Evolutionary conservation across 2,113 vertebrate genomes (phyloP), one percentile per base, ranked within the genome.

Genomic region (Apodemus sylvaticus): DNA sequence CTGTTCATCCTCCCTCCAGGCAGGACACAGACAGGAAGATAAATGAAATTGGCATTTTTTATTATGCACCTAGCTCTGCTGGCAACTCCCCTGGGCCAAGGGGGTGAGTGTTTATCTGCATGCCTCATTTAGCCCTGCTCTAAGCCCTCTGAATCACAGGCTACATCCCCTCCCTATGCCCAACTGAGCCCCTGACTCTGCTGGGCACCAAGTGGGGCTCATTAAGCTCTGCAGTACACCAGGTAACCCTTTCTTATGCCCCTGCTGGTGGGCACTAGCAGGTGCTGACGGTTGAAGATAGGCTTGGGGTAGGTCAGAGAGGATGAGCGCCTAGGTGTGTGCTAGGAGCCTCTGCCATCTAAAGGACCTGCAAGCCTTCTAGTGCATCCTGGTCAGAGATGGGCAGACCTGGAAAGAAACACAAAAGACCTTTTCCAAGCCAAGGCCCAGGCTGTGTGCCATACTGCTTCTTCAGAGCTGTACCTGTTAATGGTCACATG

Each of bases 31-130:
- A 89, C 95, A 97, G 92, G 86, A 96, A 96, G 97, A 98, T 96
- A 96, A 97, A 97, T 96, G 97, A 96, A 97, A 96, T 58, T 95
- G 97, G 96, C 96, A 94, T 97, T 94, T 93, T 97, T 96, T 97
- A 96, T 96, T 94, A 96, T 16, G 89, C 86, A 97, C 94, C 96
- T 94, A 71, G 86, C 88, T 86, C 29, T 10, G 79, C n/a, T 14
- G 5, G n/a, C 36, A 48, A 87, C 70, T 96, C 93, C 97, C 95
- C 36, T 74, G 93, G 91, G 96, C 93, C 85, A 71, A 78, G 82
- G 88, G 88, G 94, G 83, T 95, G 74, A 78, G 22, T 90, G 95
- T 94, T 92, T 92, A 88, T 96, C 88, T 86, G 92, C 95, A 95
- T 73, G 93, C 95, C 73, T 97, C 97, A 93, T 94, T 97, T 92